Base-by-base conservation (phyloP, 1,140 invertebrate genomes). In the Tenebrio molitor region DNA sequence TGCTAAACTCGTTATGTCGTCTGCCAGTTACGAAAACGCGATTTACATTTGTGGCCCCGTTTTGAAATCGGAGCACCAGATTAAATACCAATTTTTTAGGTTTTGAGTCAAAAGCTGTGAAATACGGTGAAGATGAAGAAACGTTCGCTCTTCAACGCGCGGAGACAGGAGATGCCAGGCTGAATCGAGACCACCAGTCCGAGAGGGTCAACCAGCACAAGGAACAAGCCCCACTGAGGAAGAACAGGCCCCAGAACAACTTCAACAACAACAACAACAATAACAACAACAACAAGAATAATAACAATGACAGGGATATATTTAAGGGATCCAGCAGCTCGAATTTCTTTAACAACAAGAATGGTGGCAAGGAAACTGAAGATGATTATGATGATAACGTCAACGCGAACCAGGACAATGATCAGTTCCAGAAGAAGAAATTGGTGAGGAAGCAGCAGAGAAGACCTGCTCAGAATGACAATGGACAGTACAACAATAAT, bases 131-230 rank as follows among this genome's bases (percentile, higher is more conserved):
- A 79, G 89, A 90, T 17, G 91, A 93, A 82, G 85, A 89, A 8
- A 90, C 91, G 34, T 93, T 92, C 81, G 88, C 90, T 76, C 85
- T 94, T 3, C 91, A 93, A 77, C 86, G 91, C 10, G 91, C 91
- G 16, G 92, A 93, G 81, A 91, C 90, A 67, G 91, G 91, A 23
- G 88, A 89, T 71, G 84, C 86, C 14, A 76, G 81, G n/a, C 77
- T 85, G 5, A 83, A 84, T 29, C 72, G 78, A 12, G 82, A 83
- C 53, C 81, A 82, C 66, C 81, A 83, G 69, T 70, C 72, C 0
- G 72, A 80, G 50, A 70, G 79, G 4, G 73, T 82, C 2, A 81
- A 82, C 58, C 81, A 83, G 73, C 79, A 81, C 34, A 77, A 78
- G 33, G 77, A 81, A 14, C 50, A 50, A 50, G 44, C 44, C 6